Base-by-base conservation (phyloP, 2,888 invertebrate genomes). In the Therioaphis trifolii region DNA sequence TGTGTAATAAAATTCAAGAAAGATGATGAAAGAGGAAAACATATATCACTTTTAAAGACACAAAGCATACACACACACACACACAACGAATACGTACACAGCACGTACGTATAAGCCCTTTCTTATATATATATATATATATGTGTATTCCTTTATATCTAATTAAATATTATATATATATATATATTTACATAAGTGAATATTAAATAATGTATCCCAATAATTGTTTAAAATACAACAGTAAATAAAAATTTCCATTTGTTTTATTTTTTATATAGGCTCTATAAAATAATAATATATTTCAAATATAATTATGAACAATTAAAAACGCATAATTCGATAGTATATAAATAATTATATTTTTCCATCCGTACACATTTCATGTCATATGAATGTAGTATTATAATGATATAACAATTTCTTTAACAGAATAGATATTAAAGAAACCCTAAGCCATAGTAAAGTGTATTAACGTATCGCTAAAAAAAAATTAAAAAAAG, bases 271-370 rank as follows among this genome's bases (percentile, higher is more conserved):
- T 71, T 71, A 43, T 43, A 66, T 72, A 82, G 52, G 40, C 40
- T 74, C 63, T 82, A 74, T 61, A 82, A 72, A 82, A 80, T 61
- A 78, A 78, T 68, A 71, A 79, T 52, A 82, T 72, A 78, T 55
- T 55, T 12, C 18, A 29, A 71, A 12, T 63, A 71, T 18, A 61
- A 74, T 74, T 52, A 61, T 7, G 2, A 82, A 82, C 52, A 72
- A 82, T 74, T 72, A 82, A 82, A 82, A 82, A 82, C 74, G 24
- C 82, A 82, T 82, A 69, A 82, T 66, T 82, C 82, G 46, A 82
- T 82, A 74, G 40, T 82, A 82, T 74, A 82, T 82, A 82, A 82
- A 82, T 82, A 82, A 82, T 82, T 82, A 82, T 82, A 82, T 82
- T 82, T 79, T 82, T 82, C 35, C 82, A 82, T 74, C 61, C 52